A percentile compares a stretch with the other conserved stretches of the same genome.
phyloP scores from a whole-genome alignment of 2,797 vertebrate species.

The Oryzias sinensis region DNA sequence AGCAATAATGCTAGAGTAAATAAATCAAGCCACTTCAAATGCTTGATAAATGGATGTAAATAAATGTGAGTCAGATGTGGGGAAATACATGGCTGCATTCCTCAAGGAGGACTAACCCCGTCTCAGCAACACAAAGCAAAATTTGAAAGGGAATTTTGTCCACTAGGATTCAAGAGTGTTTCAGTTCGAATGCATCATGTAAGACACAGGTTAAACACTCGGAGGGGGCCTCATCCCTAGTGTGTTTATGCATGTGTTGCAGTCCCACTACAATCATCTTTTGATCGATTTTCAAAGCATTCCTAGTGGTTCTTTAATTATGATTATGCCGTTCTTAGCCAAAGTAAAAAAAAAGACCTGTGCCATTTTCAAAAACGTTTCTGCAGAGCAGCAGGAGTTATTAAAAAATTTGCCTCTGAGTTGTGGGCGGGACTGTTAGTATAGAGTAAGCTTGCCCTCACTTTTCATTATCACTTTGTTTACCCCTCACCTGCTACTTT shows the following conservation, averaged over 20 bases:
- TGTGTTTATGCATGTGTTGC: too few species aligned
- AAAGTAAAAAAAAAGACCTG: too few species aligned
- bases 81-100: conserved; percentile 19
- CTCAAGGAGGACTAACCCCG: conserved; percentile 34
- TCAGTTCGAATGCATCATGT: conserved; percentile 58
- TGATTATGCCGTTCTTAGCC: too few species aligned
- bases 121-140: conserved; percentile 41
- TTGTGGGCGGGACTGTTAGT: too few species aligned
- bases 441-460: too few species aligned
- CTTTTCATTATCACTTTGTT: too few species aligned
- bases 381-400: too few species aligned
- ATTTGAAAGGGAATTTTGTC: conserved; percentile 36
- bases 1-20: conserved; percentile 56
- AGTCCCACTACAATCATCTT: too few species aligned
- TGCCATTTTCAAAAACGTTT: too few species aligned
- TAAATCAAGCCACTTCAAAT: conserved; percentile 55
- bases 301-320: too few species aligned
- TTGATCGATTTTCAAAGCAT: too few species aligned
- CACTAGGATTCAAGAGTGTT: conserved; percentile 50
- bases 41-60: conserved; percentile 66
- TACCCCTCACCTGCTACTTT: not conserved
- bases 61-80: conserved; percentile 67
- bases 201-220: conserved; percentile 52
- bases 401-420: too few species aligned
- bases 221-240: conserved; percentile 29